Base-by-base conservation (phyloP, 2,888 invertebrate genomes). In the Callimorpha dominula region DNA sequence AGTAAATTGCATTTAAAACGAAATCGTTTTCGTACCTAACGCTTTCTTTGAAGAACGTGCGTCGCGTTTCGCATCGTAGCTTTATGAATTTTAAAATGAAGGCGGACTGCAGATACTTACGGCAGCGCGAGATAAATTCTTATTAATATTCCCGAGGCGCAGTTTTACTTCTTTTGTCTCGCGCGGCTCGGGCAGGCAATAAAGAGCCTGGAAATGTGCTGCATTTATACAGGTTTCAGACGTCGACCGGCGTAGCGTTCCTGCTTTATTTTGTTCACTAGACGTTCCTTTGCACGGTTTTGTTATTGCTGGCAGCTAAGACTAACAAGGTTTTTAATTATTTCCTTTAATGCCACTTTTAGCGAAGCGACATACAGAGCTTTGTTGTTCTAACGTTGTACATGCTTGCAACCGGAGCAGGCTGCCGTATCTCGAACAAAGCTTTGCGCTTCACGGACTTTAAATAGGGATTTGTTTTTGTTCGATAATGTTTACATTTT, bases 301-400 rank as follows among this genome's bases (percentile, higher is more conserved):
- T 91, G 90, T 93, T 92, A 93, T 94, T 94, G 91, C 94, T 91
- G 88, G 87, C 88, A 90, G 89, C 89, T 89, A 87, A 90, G 91
- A 90, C 93, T 94, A 94, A 94, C 94, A 94, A 93, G 93, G 91
- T 93, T 95, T 95, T 95, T 95, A 95, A 95, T 95, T 95, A 95
- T 95, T 94, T 94, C 92, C 93, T 94, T 93, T 94, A 91, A 93
- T 91, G 92, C 91, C 92, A 94, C 92, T 94, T 90, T 90, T 91
- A 93, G 91, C 78, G 83, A 85, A 86, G 88, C 84, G 87, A 86
- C 88, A 87, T 80, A 82, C 83, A 84, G 79, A 76, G 78, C 87
- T 90, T 90, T 90, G 90, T 91, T 85, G 84, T 79, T 78, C 76
- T 74, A 77, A 74, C 74, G 75, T 74, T 50, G 74, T 65, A 72